Evolutionary conservation across 1,140 invertebrate genomes (phyloP).

Genomic region (silkworm (Bombyx mori)): DNA sequence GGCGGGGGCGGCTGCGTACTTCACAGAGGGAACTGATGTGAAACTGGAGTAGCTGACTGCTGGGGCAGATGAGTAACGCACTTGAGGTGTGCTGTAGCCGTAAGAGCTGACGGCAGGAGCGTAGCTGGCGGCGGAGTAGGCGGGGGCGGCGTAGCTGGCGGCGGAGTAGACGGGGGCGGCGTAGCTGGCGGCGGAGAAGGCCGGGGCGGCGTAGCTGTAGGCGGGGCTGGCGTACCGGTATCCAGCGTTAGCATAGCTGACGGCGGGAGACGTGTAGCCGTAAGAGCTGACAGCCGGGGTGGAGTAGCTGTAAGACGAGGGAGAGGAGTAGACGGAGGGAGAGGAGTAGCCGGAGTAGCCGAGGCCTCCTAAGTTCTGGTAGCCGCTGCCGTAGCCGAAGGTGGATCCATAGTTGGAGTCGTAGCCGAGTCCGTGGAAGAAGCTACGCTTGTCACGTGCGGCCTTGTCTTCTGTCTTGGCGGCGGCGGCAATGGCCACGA

Average conservation of each 20-base stretch:
- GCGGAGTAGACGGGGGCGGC: too few species aligned
- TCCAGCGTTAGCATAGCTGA: conserved; percentile 11
- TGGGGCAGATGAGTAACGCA: conserved; percentile 2
- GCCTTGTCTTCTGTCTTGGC: not conserved
- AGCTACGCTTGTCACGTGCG: conserved; percentile 12
- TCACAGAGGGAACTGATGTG: conserved; percentile 3
- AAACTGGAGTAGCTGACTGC: conserved; percentile 12
- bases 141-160: too few species aligned
- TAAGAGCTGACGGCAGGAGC: too few species aligned
- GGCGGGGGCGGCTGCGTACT: conserved; percentile 8
- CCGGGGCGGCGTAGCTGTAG: too few species aligned
- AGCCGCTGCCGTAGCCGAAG: conserved; percentile 8
- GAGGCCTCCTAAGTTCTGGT: conserved; percentile 1
- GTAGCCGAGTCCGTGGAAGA: conserved; percentile 2
- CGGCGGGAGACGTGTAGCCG: conserved; percentile 4
- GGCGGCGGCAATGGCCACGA: conserved; percentile 11
- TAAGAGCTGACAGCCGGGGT: not conserved
- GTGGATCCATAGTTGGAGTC: conserved; percentile 6
- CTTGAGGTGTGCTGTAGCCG: too few species aligned
- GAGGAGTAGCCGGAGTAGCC: conserved; percentile 9
- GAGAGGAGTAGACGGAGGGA: conserved; percentile 5
- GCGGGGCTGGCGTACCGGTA: conserved; percentile 9
- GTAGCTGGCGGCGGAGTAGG: too few species aligned
- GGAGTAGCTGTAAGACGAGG: conserved; percentile 5
- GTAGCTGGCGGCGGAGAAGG: too few species aligned